Evolutionary conservation across 1,140 invertebrate genomes (phyloP).

Genomic region (Dermatophagoides farinae): DNA sequence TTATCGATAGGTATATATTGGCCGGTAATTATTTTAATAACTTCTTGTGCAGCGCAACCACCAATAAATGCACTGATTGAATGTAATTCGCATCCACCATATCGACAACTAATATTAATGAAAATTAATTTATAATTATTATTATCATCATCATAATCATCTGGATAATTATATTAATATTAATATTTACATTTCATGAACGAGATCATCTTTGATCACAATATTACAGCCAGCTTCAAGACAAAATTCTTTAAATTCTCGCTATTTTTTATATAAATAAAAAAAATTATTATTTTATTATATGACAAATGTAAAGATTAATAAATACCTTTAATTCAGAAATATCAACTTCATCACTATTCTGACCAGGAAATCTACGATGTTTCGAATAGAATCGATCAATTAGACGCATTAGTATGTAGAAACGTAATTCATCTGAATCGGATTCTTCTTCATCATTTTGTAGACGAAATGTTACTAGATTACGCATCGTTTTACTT

Average conservation of each 20-base stretch:
- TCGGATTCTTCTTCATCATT: conserved; percentile 18
- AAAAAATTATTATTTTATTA: conserved; percentile 8
- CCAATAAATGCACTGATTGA: conserved; percentile 81
- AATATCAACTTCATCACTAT: conserved; percentile 66
- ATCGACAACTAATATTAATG: conserved; percentile 50
- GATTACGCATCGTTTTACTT: conserved; percentile 36
- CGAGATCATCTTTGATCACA: conserved; percentile 67
- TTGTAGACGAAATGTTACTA: background rate
- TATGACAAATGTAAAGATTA: conserved; percentile 13
- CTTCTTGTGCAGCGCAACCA: conserved; percentile 82
- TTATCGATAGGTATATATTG: conserved; percentile 93
- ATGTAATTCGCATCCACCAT: conserved; percentile 81
- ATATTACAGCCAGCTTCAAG: conserved; percentile 57
- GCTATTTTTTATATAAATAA: background rate
- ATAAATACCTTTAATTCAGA: conserved; percentile 48
- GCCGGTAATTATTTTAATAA: conserved; percentile 86
- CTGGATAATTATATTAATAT: too few species aligned
- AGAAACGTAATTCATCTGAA: conserved; percentile 68
- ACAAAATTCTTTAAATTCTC: conserved; percentile 31
- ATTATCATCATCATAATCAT: too few species aligned
- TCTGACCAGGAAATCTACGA: conserved; percentile 70
- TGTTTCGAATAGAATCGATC: conserved; percentile 73
- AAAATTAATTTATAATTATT: too few species aligned
- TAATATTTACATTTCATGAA: conserved; percentile 60
- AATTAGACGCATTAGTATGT: conserved; percentile 68